Conservation (phyloP, 2,113 vertebrate genomes). For the Macquaria australasica region DNA sequence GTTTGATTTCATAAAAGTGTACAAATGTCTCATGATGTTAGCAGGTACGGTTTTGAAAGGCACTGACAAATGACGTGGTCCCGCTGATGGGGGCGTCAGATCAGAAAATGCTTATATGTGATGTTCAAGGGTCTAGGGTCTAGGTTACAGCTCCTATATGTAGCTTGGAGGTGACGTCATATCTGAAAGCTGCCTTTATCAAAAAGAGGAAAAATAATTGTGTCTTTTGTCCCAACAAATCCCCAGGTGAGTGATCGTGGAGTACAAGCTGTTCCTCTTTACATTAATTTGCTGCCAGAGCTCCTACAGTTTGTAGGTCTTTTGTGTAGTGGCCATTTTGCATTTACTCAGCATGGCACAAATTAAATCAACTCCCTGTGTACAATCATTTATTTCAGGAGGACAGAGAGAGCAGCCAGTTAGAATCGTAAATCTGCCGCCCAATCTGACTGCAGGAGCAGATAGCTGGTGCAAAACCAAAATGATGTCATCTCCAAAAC, state of each 20-base stretch:
- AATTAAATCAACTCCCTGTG: conserved; percentile 70
- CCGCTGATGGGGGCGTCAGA: neutral
- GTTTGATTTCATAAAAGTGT: neutral
- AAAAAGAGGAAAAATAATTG: conserved; percentile 17
- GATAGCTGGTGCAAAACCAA: conserved; percentile 54
- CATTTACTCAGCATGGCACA: conserved; percentile 62
- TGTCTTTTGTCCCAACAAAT: conserved; percentile 19
- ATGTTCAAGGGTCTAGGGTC: neutral
- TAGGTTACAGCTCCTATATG: neutral
- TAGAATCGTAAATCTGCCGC: conserved; percentile 64
- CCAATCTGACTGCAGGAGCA: conserved; percentile 48
- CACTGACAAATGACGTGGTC: neutral
- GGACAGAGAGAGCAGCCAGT: conserved; percentile 57
- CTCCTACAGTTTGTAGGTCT: conserved; percentile 46
- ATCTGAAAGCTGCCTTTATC: conserved; percentile 1
- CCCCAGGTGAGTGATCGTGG: conserved; percentile 28
- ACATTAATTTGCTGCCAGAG: conserved; percentile 44
- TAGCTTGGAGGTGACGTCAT: neutral
- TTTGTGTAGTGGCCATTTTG: conserved; percentile 59
- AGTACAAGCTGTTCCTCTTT: conserved; percentile 45
- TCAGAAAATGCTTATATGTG: neutral
- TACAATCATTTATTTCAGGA: conserved; percentile 69
- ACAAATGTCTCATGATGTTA: neutral
- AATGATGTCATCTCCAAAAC: conserved; percentile 60
- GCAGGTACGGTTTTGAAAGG: too few relatives aligned